Base-by-base conservation (phyloP, 2,888 invertebrate genomes). In the Gasteruption jaculator region DNA sequence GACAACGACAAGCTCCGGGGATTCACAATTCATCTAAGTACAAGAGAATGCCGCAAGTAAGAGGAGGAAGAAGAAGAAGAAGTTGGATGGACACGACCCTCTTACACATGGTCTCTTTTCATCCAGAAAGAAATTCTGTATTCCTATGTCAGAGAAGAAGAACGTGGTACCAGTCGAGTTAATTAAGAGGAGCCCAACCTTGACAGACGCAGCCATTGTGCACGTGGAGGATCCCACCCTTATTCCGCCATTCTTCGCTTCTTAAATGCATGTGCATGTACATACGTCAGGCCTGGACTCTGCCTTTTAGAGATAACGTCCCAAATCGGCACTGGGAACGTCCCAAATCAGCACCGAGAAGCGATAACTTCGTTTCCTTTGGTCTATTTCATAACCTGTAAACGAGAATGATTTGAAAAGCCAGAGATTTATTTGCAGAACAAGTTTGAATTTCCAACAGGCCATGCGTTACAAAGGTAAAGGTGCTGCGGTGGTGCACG, bases 191-290 rank as follows among this genome's bases (percentile, higher is more conserved):
- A 62, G 56, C 56, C 54, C 54, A 38, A 53, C 48, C 56, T 62
- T 63, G 65, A 64, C 58, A 61, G 63, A 63, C 65, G 51, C 56
- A 50, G 55, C 58, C 58, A 65, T 65, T 65, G 64, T 64, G 56
- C 56, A 44, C 36, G 46, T 53, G 11, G 11, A 10, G 30, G 8
- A 10, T 20, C 34, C 6, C 19, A n/a, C 31, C 29, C 20, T 35
- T 27, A 24, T 19, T 15, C 33, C 29, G 29, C 27, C 18, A 27
- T 35, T 20, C 22, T 12, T 22, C 27, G 16, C 15, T 29, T 29
- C 16, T 15, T 29, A 26, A 5, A 11, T 37, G 15, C 5, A 18
- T 19, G 10, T 37, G 22, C 14, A 26, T 18, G 32, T 20, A 19
- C 7, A 18, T 19, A 12, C 14, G n/a, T 30, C 4, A 16, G 10